Percentiles rank a stretch among this genome's conserved stretches.
phyloP scores from a whole-genome alignment of 2,888 invertebrate species.

The Pilophorus perplexus region DNA sequence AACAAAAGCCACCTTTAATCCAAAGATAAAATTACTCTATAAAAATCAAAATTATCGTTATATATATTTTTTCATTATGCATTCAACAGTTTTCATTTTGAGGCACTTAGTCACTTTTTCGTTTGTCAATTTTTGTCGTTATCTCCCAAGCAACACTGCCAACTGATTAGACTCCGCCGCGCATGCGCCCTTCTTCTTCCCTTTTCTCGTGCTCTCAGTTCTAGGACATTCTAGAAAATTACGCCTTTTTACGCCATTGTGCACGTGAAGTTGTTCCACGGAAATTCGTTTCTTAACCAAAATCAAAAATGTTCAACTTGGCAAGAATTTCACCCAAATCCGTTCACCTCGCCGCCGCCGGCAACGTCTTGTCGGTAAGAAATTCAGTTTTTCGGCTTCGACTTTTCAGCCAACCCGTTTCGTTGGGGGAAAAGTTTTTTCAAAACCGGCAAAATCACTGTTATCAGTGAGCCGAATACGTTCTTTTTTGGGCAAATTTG shows the following conservation, averaged over 20 bases:
- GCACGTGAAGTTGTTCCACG: slow-evolving; percentile 40
- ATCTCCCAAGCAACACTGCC: slow-evolving; percentile 13
- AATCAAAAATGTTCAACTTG: slow-evolving; percentile 41
- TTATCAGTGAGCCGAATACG: background rate
- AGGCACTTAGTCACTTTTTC: too few species aligned
- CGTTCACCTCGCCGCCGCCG: slow-evolving; percentile 30
- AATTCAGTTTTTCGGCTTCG: slow-evolving; percentile 1
- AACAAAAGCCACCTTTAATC: too few species aligned
- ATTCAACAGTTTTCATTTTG: too few species aligned
- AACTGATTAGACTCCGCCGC: background rate
- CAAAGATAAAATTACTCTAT: too few species aligned
- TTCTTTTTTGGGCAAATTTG: background rate
- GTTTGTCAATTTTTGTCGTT: too few species aligned
- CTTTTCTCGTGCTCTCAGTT: too few species aligned
- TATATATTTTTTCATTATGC: too few species aligned
- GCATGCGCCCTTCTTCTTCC: slow-evolving; percentile 16
- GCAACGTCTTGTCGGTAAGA: slow-evolving; percentile 41
- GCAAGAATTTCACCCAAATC: slow-evolving; percentile 40
- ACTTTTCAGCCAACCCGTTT: too few species aligned
- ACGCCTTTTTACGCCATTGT: slow-evolving; percentile 42
- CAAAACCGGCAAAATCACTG: background rate
- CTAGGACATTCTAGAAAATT: slow-evolving; percentile 17
- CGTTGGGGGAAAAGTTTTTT: background rate
- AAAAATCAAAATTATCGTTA: too few species aligned
- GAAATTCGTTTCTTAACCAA: background rate